phyloP scores from a whole-genome alignment of 1,140 invertebrate species.

The Platyura marginata region DNA sequence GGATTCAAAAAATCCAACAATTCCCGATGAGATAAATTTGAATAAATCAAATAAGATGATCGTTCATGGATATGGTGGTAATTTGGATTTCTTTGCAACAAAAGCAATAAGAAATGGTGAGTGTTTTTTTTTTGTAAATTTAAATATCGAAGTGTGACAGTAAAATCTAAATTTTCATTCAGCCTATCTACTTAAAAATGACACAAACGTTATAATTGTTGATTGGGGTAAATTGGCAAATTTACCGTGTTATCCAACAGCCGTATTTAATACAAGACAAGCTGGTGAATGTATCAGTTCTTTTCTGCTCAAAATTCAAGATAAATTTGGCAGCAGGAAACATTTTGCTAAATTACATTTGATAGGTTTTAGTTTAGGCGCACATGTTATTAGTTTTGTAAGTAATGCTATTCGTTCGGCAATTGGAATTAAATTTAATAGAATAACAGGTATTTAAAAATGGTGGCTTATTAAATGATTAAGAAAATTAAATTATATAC shows the following conservation, averaged over 20 bases:
- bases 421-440: slow-evolving; percentile 9
- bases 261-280: slow-evolving; percentile 28
- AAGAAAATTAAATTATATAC: neutral
- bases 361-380: slow-evolving; percentile 74
- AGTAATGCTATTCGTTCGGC: slow-evolving; percentile 11
- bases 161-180: neutral
- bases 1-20: slow-evolving; percentile 2
- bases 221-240: slow-evolving; percentile 28
- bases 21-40: neutral
- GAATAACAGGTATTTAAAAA: slow-evolving; percentile 16
- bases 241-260: slow-evolving; percentile 28
- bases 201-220: slow-evolving; percentile 26
- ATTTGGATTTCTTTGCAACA: neutral
- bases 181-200: slow-evolving; percentile 19
- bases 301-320: slow-evolving; percentile 19
- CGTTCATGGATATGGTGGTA: slow-evolving; percentile 5
- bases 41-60: slow-evolving; percentile 1
- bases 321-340: slow-evolving; percentile 17
- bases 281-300: slow-evolving; percentile 27
- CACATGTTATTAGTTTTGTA: slow-evolving; percentile 77
- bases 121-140: too few species aligned
- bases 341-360: slow-evolving; percentile 37
- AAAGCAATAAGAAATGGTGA: slow-evolving; percentile 1
- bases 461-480: too few species aligned
- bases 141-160: too few species aligned